Evolutionary conservation across 2,888 invertebrate genomes (phyloP).

Genomic region (Villa cingulata): DNA sequence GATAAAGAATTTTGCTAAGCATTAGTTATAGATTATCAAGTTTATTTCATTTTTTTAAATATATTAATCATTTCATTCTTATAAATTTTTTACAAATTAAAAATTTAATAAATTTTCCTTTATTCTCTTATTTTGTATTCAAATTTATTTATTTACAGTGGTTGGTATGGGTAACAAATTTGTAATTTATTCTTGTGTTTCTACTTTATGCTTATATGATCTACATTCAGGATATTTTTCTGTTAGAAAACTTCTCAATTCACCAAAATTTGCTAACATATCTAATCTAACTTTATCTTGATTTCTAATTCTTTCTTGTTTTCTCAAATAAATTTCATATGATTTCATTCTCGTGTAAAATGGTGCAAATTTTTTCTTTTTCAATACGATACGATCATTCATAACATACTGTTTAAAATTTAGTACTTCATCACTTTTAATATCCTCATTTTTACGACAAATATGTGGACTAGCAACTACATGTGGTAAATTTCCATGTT

Average conservation of each 20-base stretch:
- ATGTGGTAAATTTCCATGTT: slow-evolving; percentile 58
- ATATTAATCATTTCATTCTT: too few species aligned
- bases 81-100: too few species aligned
- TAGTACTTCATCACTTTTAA: slow-evolving; percentile 48
- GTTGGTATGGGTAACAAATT: too few species aligned
- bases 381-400: slow-evolving; percentile 52
- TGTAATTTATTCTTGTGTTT: neutral
- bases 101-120: too few species aligned
- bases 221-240: slow-evolving; percentile 52
- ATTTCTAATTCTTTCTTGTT: slow-evolving; percentile 55
- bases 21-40: too few species aligned
- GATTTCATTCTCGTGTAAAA: slow-evolving; percentile 54
- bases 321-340: slow-evolving; percentile 50
- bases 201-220: slow-evolving; percentile 9
- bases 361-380: slow-evolving; percentile 49
- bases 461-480: slow-evolving; percentile 71
- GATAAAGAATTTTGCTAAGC: too few species aligned
- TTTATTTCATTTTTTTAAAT: too few species aligned
- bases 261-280: slow-evolving; percentile 55
- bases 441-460: slow-evolving; percentile 43
- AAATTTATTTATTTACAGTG: too few species aligned
- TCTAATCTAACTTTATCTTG: slow-evolving; percentile 51
- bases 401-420: slow-evolving; percentile 60
- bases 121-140: too few species aligned
- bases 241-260: slow-evolving; percentile 55